Conservation (phyloP, 2,888 invertebrate genomes). For the Melieria crassipennis region DNA sequence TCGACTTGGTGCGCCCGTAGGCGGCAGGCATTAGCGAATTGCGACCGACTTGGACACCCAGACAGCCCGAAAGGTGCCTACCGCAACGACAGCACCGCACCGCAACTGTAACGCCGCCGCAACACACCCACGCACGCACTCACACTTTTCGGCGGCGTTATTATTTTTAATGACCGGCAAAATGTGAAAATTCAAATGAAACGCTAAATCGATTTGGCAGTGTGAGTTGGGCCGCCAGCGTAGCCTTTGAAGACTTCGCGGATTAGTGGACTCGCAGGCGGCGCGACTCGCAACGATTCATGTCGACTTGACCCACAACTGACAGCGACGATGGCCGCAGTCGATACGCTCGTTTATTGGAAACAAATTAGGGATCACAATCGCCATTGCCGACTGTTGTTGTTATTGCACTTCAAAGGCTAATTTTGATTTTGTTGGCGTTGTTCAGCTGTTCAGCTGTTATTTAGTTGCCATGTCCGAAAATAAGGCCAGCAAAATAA, state of each 20-base stretch:
- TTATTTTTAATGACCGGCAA: constrained; percentile 29
- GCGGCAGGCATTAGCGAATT: not conserved
- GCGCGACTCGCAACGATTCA: too few relatives aligned
- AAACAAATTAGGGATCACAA: constrained; percentile 25
- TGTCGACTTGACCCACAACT: not conserved
- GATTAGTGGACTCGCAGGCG: too few relatives aligned
- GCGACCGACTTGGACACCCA: not conserved
- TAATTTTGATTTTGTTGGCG: too few relatives aligned
- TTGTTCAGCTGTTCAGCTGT: too few relatives aligned
- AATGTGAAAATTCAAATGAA: not conserved
- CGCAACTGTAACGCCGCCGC: too few relatives aligned
- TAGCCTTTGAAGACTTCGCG: too few relatives aligned
- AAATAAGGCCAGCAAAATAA: too few relatives aligned
- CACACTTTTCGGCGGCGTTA: not conserved
- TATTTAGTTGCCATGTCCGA: too few relatives aligned
- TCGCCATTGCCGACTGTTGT: not conserved
- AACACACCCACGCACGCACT: not conserved
- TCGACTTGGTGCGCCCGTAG: too few relatives aligned
- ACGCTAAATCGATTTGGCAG: too few relatives aligned
- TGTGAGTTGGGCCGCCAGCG: too few relatives aligned
- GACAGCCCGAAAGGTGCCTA: not conserved
- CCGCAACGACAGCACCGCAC: not conserved
- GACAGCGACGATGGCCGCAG: not conserved
- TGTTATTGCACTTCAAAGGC: too few relatives aligned
- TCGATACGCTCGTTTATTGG: constrained; percentile 20